These are phyloP conservation scores for Augiades crinisus DNA, from an alignment of 2,888 invertebrate genomes.

Conservation along the genomic window DNA sequence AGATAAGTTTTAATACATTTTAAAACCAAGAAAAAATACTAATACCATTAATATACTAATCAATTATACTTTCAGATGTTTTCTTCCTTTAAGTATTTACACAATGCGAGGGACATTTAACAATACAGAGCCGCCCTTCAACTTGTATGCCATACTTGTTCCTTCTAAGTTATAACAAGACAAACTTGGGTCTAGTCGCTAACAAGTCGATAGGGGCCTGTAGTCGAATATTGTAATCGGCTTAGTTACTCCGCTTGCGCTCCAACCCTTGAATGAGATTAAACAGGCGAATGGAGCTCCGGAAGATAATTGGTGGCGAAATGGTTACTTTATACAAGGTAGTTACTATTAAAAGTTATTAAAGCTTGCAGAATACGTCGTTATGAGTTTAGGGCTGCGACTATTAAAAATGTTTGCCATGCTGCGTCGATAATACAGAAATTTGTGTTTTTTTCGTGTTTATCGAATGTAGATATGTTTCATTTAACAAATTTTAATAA, in stretches of 20 bases:
- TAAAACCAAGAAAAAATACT: no score
- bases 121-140: constrained; percentile 24
- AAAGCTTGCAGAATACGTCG: constrained; percentile 4
- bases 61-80: no score
- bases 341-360: constrained; percentile 8
- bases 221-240: constrained; percentile 58
- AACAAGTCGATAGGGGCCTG: constrained; percentile 51
- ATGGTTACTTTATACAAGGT: constrained; percentile 23
- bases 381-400: no score
- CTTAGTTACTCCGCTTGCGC: constrained; percentile 49
- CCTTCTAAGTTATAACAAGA: constrained; percentile 56
- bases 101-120: constrained; percentile 21
- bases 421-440: no score
- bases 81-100: no score
- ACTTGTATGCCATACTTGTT: constrained; percentile 42
- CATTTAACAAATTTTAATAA: no score
- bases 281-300: constrained; percentile 37
- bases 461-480: no score
- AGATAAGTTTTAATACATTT: no score
- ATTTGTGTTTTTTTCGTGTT: no score
- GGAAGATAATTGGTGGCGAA: constrained; percentile 40
- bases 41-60: no score
- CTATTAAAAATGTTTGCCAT: no score
- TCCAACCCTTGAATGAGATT: constrained; percentile 47
- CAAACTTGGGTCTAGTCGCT: constrained; percentile 56